Evolutionary conservation across 2,888 invertebrate genomes (phyloP).

Genomic region (Xestia ashworthii): DNA sequence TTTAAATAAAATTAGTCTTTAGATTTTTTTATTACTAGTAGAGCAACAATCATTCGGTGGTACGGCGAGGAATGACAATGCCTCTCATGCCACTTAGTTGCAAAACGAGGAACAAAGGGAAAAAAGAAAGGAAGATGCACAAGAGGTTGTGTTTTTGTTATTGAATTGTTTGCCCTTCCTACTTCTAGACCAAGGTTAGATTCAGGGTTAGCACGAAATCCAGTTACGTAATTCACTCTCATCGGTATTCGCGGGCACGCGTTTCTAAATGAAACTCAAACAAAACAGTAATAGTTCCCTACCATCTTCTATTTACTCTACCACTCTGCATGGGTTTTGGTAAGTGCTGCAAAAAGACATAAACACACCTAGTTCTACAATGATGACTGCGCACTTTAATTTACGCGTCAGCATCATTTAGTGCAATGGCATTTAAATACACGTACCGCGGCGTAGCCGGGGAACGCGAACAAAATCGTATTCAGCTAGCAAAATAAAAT

Average conservation of each 20-base stretch:
- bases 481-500: not conserved
- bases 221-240: slow-evolving; percentile 18
- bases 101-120: no score
- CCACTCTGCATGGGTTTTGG: not conserved
- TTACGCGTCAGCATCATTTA: not conserved
- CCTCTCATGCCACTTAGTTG: no score
- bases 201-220: not conserved
- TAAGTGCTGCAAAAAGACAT: not conserved
- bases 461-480: not conserved
- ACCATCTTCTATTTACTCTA: slow-evolving; percentile 1
- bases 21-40: no score
- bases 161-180: not conserved
- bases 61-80: no score
- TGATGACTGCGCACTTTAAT: not conserved
- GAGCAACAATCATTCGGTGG: no score
- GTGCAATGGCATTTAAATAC: not conserved
- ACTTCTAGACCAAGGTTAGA: slow-evolving; percentile 9
- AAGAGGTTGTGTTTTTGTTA: not conserved
- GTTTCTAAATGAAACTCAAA: slow-evolving; percentile 28
- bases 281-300: slow-evolving; percentile 25
- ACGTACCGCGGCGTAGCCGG: not conserved
- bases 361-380: not conserved
- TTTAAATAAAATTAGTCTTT: no score
- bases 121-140: not conserved
- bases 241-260: slow-evolving; percentile 50